Base-by-base conservation (phyloP, 2,888 invertebrate genomes). In the Hypomecis atomaria region DNA sequence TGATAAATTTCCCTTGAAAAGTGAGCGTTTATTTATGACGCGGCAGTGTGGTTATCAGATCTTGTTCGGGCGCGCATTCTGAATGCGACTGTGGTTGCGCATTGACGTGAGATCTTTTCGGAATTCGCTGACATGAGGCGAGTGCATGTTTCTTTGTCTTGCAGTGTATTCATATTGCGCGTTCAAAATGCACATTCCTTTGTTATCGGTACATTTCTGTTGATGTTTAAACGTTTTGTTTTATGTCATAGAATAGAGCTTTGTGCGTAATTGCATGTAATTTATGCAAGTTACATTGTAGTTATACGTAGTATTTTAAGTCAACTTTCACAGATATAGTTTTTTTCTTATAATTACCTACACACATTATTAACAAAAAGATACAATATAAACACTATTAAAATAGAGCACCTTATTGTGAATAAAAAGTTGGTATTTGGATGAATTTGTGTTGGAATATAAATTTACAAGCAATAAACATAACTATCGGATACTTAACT, bases 1-100 rank as follows among this genome's bases (percentile, higher is more conserved):
- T 91, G 90, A 92, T 92, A 90, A 90, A 92, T 89, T 86, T 83
- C 86, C 83, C 80, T 82, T 84, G 83, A 90, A 89, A 90, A 91
- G 86, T 88, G 84, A 83, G 86, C 81, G 75, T 87, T 89, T 89
- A 91, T 90, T 92, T 91, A 92, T 91, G 90, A 88, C 79, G 82
- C 78, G 77, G 82, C 82, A 79, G 81, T 82, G 81, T 84, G 79
- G 75, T 80, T 88, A 90, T 90, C 90, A 86, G 89, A 89, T 89
- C 84, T 84, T 80, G 82, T 83, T 85, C 77, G 79, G 75, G 71
- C 78, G 78, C 82, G 82, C 83, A 82, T 88, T 86, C 83, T 82
- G 81, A 84, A 82, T 84, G 81, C 74, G 78, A 69, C 73, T 81
- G 80, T 79, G 77, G 78, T 71, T 77, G 77, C 77, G 75, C 75